Conservation (phyloP, 1,140 invertebrate genomes). For the Diplogasteroides magnus region DNA sequence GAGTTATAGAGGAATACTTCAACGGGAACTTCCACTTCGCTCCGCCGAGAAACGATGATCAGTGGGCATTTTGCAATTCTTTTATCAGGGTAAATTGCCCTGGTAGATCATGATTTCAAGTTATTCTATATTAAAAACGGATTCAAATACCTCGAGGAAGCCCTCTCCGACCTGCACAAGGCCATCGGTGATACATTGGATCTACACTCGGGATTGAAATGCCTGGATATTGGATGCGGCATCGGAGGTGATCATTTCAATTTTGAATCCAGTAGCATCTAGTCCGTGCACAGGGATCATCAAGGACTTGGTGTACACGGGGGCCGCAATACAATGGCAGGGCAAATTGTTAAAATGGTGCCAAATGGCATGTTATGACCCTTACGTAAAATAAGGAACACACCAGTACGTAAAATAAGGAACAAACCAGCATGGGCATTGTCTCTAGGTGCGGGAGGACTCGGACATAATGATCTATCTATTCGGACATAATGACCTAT, state of each 20-base stretch:
- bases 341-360: too few relatives aligned
- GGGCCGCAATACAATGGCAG: too few relatives aligned
- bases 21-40: conserved; percentile 55
- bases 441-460: too few relatives aligned
- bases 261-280: too few relatives aligned
- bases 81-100: background rate
- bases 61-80: background rate
- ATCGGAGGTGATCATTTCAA: conserved; percentile 32
- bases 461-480: too few relatives aligned
- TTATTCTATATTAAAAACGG: too few relatives aligned
- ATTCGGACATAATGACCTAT: too few relatives aligned
- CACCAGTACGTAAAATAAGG: conserved; percentile 51
- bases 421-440: too few relatives aligned
- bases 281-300: conserved; percentile 48
- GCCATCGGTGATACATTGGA: conserved; percentile 43
- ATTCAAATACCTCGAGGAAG: conserved; percentile 35
- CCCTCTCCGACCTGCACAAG: conserved; percentile 31
- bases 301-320: conserved; percentile 40
- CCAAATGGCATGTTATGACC: too few relatives aligned
- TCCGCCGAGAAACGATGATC: conserved; percentile 35
- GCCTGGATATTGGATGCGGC: conserved; percentile 52
- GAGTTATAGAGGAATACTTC: conserved; percentile 53
- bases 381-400: conserved; percentile 47
- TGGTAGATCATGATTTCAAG: background rate
- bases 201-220: conserved; percentile 30